phyloP scores from a whole-genome alignment of 2,113 vertebrate genomes.

The Mobula hypostoma region DNA sequence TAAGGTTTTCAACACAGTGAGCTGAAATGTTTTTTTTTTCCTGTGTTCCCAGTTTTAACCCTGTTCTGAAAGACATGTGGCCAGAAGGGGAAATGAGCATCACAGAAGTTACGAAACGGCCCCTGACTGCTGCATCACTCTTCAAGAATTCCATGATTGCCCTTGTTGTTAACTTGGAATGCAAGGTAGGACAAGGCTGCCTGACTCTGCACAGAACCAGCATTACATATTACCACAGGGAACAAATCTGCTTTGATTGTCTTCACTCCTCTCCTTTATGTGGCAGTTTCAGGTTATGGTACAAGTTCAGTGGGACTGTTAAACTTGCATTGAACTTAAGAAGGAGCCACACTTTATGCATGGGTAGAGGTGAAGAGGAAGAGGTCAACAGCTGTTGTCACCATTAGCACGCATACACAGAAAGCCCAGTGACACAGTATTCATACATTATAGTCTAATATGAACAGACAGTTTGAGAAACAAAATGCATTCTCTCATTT shows the following conservation, averaged over 20 bases:
- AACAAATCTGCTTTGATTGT: background rate
- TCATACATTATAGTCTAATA: background rate
- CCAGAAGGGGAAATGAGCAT: slow-evolving; percentile 84
- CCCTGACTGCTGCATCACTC: slow-evolving; percentile 75
- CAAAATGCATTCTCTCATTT: background rate
- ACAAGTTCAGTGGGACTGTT: background rate
- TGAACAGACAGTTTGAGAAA: background rate
- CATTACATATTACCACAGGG: background rate
- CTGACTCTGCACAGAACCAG: background rate
- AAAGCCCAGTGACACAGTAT: background rate
- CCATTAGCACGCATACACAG: background rate
- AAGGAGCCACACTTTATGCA: background rate
- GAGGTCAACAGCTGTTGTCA: background rate
- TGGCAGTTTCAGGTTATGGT: background rate
- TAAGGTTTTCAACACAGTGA: too few species aligned
- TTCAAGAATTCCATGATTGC: slow-evolving; percentile 94
- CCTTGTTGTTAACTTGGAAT: slow-evolving; percentile 79
- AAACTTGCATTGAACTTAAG: background rate
- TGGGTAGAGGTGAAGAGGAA: background rate
- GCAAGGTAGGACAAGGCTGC: slow-evolving; percentile 64
- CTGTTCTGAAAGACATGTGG: slow-evolving; percentile 81
- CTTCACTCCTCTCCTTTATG: background rate
- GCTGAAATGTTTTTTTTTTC: background rate
- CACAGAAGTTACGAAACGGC: slow-evolving; percentile 88
- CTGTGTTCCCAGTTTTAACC: slow-evolving; percentile 56